These are phyloP conservation scores for Trissolcus basalis DNA, from an alignment of 1,140 invertebrate species.

Conservation along the genomic window DNA sequence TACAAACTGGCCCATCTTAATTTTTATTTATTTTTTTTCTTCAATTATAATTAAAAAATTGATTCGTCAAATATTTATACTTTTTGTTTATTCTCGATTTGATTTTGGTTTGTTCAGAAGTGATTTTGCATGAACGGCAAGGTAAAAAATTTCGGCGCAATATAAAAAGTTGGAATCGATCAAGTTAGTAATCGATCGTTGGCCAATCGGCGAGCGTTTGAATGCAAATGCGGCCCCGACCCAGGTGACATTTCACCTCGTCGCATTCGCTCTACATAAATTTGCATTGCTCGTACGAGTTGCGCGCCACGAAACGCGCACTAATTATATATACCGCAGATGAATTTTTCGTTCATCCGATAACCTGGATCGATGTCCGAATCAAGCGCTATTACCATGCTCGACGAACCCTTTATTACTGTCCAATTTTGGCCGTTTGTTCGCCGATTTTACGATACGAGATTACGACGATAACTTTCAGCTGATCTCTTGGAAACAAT, in stretches of 20 bases:
- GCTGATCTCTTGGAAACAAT: background rate
- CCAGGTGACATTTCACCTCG: slow-evolving; percentile 54
- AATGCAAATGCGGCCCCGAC: slow-evolving; percentile 65
- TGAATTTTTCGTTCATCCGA: slow-evolving; percentile 64
- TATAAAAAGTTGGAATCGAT: background rate
- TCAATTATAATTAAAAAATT: no score
- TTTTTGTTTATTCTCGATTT: no score
- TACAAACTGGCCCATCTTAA: no score
- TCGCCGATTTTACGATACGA: slow-evolving; percentile 16
- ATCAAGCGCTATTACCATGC: slow-evolving; percentile 58
- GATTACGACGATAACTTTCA: slow-evolving; percentile 19
- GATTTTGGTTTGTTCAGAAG: no score
- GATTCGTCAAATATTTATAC: no score
- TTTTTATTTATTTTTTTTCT: no score
- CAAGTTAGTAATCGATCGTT: slow-evolving; percentile 55
- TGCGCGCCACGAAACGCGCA: slow-evolving; percentile 27
- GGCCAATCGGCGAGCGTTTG: slow-evolving; percentile 64
- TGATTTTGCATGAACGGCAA: no score
- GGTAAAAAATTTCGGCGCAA: background rate
- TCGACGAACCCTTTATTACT: slow-evolving; percentile 20
- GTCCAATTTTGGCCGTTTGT: background rate
- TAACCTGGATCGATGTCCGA: slow-evolving; percentile 60
- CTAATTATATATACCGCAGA: slow-evolving; percentile 61
- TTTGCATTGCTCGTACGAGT: slow-evolving; percentile 65
- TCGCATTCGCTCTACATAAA: slow-evolving; percentile 62